These are phyloP conservation scores for Catalaphyllia jardinei DNA, from an alignment of 64 coral and sea anemone species.

Conservation along the genomic window DNA sequence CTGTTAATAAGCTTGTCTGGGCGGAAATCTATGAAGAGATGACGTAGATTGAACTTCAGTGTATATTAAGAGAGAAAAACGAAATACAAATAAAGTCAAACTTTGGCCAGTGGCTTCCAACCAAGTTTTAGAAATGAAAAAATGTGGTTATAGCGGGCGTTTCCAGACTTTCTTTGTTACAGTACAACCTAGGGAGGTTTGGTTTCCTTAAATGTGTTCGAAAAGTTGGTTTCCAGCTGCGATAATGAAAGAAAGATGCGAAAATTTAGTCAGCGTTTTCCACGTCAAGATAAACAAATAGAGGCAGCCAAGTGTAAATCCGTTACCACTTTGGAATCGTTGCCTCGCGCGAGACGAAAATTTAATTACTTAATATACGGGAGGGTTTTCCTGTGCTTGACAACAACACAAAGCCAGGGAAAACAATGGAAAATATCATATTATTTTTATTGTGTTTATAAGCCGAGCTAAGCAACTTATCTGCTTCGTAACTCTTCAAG, in stretches of 20 bases:
- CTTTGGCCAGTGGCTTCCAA: background rate
- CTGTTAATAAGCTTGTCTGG: conserved; percentile 2
- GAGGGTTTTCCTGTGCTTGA: conserved; percentile 14
- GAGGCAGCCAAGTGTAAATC: background rate
- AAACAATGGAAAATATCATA: conserved; percentile 47
- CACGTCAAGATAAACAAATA: conserved; percentile 19
- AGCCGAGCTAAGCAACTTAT: conserved; percentile 17
- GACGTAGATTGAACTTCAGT: background rate
- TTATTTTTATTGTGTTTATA: conserved; percentile 47
- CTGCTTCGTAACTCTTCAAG: conserved; percentile 19
- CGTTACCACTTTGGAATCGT: conserved; percentile 20
- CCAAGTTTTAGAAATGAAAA: background rate
- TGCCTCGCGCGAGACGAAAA: background rate
- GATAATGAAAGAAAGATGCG: conserved; percentile 44
- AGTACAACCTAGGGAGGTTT: background rate
- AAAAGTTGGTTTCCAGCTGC: background rate
- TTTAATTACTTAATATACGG: conserved; percentile 22
- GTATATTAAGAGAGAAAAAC: background rate
- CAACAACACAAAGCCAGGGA: background rate
- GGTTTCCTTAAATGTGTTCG: background rate
- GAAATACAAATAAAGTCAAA: background rate
- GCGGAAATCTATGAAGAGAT: background rate
- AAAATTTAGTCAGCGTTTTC: conserved; percentile 3
- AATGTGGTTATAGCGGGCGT: background rate
- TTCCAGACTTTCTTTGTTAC: background rate